phyloP scores from a whole-genome alignment of 1,140 invertebrate species.

The Schlechtendalia chinensis region DNA sequence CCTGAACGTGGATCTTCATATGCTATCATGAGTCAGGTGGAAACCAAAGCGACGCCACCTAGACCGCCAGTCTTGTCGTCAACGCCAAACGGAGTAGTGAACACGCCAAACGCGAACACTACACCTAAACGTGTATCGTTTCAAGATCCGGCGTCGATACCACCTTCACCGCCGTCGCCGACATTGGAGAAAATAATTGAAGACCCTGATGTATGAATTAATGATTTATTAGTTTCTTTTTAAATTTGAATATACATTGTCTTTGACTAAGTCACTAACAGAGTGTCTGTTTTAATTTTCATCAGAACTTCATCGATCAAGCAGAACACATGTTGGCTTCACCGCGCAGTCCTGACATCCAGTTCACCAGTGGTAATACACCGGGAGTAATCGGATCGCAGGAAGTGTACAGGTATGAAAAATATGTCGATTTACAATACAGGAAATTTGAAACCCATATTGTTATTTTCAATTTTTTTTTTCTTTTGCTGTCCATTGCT shows the following conservation, averaged over 20 bases:
- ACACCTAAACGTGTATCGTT: conserved; percentile 69
- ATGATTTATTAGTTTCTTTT: too few species aligned
- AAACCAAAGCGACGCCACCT: conserved; percentile 26
- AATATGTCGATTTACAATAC: conserved; percentile 54
- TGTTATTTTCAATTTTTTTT: background rate
- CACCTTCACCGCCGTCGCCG: conserved; percentile 57
- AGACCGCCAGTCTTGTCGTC: conserved; percentile 11
- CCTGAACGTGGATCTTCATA: conserved; percentile 79
- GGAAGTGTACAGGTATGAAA: conserved; percentile 79
- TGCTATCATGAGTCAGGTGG: conserved; percentile 69
- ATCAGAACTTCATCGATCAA: conserved; percentile 76
- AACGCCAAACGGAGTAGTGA: conserved; percentile 46
- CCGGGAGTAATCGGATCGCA: conserved; percentile 92
- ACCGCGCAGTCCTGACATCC: conserved; percentile 67
- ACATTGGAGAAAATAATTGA: conserved; percentile 66
- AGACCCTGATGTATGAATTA: conserved; percentile 71
- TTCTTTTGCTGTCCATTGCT: background rate
- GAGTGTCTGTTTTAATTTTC: conserved; percentile 53
- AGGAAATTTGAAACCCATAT: too few species aligned
- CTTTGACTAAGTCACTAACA: too few species aligned
- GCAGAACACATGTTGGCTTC: conserved; percentile 73
- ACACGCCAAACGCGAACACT: conserved; percentile 37
- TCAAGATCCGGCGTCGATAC: conserved; percentile 63
- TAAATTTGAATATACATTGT: too few species aligned
- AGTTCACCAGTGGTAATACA: conserved; percentile 65